Conservation (phyloP, 2,888 invertebrate genomes). For the Caenorhabditis wallacei region DNA sequence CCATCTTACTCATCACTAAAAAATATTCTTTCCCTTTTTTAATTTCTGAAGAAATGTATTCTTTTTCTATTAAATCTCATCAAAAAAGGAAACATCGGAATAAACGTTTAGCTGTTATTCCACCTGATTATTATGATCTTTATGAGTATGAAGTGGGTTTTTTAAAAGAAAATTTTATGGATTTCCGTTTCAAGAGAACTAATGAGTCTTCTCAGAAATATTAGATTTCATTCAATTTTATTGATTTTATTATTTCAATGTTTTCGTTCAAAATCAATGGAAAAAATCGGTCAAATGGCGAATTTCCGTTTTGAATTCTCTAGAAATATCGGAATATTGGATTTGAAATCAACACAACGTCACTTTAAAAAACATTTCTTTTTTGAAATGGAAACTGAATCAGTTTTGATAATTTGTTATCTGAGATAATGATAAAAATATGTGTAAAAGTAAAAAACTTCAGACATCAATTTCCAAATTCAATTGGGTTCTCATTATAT, state of each 20-base stretch:
- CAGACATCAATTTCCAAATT: no score
- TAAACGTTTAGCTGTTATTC: conserved; percentile 18
- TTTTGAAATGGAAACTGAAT: no score
- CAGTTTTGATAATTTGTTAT: no score
- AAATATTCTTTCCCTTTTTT: not conserved
- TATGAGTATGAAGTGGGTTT: conserved; percentile 50
- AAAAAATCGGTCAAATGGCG: not conserved
- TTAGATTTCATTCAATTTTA: not conserved
- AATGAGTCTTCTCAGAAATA: no score
- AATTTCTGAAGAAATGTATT: conserved; percentile 1
- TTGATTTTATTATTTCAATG: not conserved
- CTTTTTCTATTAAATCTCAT: conserved; percentile 1
- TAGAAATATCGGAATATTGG: no score
- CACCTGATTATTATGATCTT: conserved; percentile 34
- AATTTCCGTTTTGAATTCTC: conserved; percentile 9
- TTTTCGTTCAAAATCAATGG: not conserved
- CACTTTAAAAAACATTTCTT: no score
- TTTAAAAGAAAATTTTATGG: not conserved
- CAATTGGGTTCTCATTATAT: no score
- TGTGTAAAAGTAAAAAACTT: no score
- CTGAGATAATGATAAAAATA: no score
- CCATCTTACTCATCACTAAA: conserved; percentile 7
- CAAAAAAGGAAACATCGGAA: not conserved
- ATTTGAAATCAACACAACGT: no score
- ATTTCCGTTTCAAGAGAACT: no score